Conservation (phyloP, 92 coral and sea anemone genomes). For the Virgularia gustaviana region DNA sequence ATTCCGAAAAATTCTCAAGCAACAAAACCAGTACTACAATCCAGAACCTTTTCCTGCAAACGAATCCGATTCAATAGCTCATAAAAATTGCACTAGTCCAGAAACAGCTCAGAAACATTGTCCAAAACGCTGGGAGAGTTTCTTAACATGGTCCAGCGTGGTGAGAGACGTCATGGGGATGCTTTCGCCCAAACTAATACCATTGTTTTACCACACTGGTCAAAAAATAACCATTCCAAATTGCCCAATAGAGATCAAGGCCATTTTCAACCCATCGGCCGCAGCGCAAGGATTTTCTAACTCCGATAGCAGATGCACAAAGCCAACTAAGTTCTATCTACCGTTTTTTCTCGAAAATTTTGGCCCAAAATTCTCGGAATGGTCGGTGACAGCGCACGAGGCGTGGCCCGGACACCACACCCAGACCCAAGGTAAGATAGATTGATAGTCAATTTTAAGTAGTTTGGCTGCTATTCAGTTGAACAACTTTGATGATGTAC, state of each 20-base stretch:
- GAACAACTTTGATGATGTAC: too few species aligned
- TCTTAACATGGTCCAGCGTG: constrained; percentile 55
- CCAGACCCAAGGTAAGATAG: constrained; percentile 87
- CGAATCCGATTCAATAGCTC: constrained; percentile 70
- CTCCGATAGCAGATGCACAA: constrained; percentile 49
- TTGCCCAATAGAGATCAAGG: constrained; percentile 81
- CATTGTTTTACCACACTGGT: constrained; percentile 72
- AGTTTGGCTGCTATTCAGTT: too few species aligned
- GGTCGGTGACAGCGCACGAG: constrained; percentile 94
- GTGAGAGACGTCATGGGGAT: constrained; percentile 70
- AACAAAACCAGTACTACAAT: constrained; percentile 66
- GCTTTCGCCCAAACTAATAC: constrained; percentile 67
- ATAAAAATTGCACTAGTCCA: constrained; percentile 57
- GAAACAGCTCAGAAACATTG: constrained; percentile 66
- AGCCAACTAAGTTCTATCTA: constrained; percentile 62
- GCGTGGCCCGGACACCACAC: constrained; percentile 88
- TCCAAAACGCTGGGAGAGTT: constrained; percentile 68
- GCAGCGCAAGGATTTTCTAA: constrained; percentile 69
- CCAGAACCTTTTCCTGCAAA: constrained; percentile 68
- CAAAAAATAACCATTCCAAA: constrained; percentile 70
- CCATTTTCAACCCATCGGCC: constrained; percentile 78
- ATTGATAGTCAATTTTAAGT: too few species aligned
- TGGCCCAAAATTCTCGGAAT: constrained; percentile 81
- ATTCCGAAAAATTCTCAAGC: constrained; percentile 59
- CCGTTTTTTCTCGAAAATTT: constrained; percentile 75